Percentiles rank a stretch among this genome's conserved stretches.
phyloP scores from a whole-genome alignment of 2,797 vertebrate species.

The Valencia hispanica region DNA sequence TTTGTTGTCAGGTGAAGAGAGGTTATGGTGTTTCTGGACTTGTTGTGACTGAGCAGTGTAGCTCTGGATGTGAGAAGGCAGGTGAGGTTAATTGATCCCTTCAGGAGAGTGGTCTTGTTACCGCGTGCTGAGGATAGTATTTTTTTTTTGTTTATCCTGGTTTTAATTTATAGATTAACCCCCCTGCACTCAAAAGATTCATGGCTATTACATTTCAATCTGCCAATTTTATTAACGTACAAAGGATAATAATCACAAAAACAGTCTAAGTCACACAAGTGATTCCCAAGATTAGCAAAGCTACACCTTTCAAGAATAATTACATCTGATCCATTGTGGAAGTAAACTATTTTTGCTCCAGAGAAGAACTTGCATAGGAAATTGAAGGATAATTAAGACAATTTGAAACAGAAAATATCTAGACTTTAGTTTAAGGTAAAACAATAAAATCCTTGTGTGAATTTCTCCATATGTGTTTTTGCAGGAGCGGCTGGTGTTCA shows the following conservation, averaged over 20 bases:
- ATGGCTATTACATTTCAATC: background rate
- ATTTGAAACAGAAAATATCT: background rate
- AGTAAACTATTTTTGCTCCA: background rate
- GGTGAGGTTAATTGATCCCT: no score
- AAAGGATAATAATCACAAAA: background rate
- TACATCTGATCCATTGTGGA: background rate
- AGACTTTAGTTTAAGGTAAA: background rate
- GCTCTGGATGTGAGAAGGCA: no score
- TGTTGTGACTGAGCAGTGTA: no score
- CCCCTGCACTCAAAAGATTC: no score
- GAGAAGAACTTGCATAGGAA: background rate
- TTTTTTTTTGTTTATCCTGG: no score
- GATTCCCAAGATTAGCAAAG: background rate
- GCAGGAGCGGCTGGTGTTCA: conserved; percentile 23
- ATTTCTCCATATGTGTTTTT: background rate
- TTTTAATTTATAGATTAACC: no score
- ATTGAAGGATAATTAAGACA: background rate
- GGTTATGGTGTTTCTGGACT: no score
- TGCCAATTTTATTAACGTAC: no score
- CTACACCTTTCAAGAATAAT: background rate
- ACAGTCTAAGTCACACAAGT: background rate
- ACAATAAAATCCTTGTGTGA: background rate
- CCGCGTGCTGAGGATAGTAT: no score
- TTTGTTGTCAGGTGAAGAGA: no score
- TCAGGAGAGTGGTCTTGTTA: no score